phyloP scores from a whole-genome alignment of 1,140 invertebrate species.

The Drosophila murphyi region DNA sequence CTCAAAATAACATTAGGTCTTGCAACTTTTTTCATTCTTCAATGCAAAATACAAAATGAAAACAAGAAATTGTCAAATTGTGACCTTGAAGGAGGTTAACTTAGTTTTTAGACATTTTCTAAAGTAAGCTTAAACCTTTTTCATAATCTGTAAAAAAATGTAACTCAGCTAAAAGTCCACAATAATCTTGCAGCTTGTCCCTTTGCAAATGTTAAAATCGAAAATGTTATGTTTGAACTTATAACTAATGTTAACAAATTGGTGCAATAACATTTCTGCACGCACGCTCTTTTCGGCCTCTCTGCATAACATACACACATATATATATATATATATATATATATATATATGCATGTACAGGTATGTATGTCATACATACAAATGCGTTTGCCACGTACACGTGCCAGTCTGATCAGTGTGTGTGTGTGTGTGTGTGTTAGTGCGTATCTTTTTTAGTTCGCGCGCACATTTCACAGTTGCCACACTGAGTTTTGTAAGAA shows the following conservation, averaged over 20 bases:
- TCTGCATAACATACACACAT: neutral
- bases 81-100: neutral
- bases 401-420: constrained; percentile 58
- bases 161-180: neutral
- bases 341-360: neutral
- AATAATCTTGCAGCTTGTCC: neutral
- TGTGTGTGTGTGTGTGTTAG: constrained; percentile 46
- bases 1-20: neutral
- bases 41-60: neutral
- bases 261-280: neutral
- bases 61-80: neutral
- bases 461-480: constrained; percentile 53
- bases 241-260: neutral
- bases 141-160: too few species aligned
- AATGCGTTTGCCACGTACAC: constrained; percentile 46
- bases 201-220: neutral
- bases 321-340: neutral
- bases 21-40: neutral
- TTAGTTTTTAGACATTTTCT: neutral
- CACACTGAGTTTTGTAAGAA: constrained; percentile 31
- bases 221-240: neutral
- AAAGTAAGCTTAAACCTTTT: neutral
- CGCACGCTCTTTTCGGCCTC: constrained; percentile 2
- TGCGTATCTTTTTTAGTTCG: constrained; percentile 41
- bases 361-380: constrained; percentile 6